These are phyloP conservation scores for Brassicogethes aeneus DNA, from an alignment of 2,888 invertebrate species.

Conservation along the genomic window DNA sequence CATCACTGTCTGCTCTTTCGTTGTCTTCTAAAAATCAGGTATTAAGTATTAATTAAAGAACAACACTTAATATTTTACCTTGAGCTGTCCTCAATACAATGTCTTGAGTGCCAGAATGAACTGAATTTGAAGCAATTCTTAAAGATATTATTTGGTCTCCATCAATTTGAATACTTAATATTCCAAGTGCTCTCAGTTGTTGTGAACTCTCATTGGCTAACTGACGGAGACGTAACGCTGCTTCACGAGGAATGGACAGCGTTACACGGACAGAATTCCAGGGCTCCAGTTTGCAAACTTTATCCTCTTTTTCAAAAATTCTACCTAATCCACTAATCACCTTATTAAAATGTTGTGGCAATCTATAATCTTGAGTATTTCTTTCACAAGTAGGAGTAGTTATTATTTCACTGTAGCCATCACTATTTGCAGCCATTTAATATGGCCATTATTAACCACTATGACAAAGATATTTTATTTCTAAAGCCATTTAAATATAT, in stretches of 20 bases:
- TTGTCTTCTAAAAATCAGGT: too few relatives aligned
- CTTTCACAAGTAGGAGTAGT: slow-evolving; percentile 89
- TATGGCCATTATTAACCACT: slow-evolving; percentile 17
- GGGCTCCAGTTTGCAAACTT: slow-evolving; percentile 82
- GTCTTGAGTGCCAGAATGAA: slow-evolving; percentile 62
- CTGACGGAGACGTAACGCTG: slow-evolving; percentile 81
- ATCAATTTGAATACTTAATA: slow-evolving; percentile 91
- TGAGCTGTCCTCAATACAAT: slow-evolving; percentile 53
- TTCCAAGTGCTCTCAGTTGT: slow-evolving; percentile 83
- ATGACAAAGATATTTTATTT: too few relatives aligned
- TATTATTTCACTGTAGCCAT: slow-evolving; percentile 59
- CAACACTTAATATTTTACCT: slow-evolving; percentile 30
- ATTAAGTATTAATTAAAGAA: too few relatives aligned
- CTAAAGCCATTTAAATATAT: too few relatives aligned
- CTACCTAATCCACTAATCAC: slow-evolving; percentile 70
- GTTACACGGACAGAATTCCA: slow-evolving; percentile 98
- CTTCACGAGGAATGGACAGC: slow-evolving; percentile 94
- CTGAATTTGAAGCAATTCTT: slow-evolving; percentile 53
- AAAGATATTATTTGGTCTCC: slow-evolving; percentile 73
- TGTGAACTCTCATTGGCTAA: slow-evolving; percentile 87
- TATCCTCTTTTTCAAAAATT: slow-evolving; percentile 49
- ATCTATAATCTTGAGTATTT: slow-evolving; percentile 78
- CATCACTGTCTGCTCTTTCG: background rate
- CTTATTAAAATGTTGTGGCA: slow-evolving; percentile 70
- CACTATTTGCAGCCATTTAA: slow-evolving; percentile 77